phyloP scores from a whole-genome alignment of 2,113 vertebrate genomes.

The Carettochelys insculpta region DNA sequence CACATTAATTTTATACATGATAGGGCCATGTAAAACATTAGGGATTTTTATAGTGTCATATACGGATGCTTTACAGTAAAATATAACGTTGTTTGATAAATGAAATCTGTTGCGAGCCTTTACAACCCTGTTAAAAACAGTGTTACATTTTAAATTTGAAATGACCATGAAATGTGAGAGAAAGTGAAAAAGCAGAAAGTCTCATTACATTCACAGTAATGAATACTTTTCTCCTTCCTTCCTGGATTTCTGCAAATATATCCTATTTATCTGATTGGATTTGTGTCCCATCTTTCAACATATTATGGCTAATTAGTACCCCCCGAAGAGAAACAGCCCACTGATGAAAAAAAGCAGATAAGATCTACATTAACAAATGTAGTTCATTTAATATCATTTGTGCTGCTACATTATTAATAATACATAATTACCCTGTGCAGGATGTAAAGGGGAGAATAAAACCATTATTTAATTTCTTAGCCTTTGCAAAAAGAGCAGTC shows the following conservation, averaged over 20 bases:
- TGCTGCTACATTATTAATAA: conserved; percentile 87
- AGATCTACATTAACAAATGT: conserved; percentile 88
- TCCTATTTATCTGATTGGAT: conserved; percentile 82
- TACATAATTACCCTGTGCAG: conserved; percentile 80
- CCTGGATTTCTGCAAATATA: conserved; percentile 78
- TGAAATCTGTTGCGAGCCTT: conserved; percentile 43
- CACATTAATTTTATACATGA: conserved; percentile 38
- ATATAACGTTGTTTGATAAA: conserved; percentile 62
- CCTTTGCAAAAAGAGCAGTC: conserved; percentile 72
- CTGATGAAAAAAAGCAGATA: conserved; percentile 84
- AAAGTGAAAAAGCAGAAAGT: conserved; percentile 54
- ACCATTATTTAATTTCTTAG: conserved; percentile 79
- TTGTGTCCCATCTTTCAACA: conserved; percentile 82
- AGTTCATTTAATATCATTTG: conserved; percentile 89
- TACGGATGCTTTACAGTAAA: conserved; percentile 50
- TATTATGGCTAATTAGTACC: conserved; percentile 85
- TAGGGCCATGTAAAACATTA: conserved; percentile 41
- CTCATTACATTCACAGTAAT: conserved; percentile 45
- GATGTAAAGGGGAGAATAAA: conserved; percentile 78
- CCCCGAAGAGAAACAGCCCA: conserved; percentile 84
- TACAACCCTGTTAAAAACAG: conserved; percentile 17
- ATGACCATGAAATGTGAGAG: conserved; percentile 40
- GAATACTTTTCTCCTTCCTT: conserved; percentile 66
- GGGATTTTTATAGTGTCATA: conserved; percentile 48
- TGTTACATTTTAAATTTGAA: conserved; percentile 28